Evolutionary conservation across 1,140 invertebrate species (phyloP), one percentile per base, ranked within the genome.

Genomic region (Caenorhabditis latens): DNA sequence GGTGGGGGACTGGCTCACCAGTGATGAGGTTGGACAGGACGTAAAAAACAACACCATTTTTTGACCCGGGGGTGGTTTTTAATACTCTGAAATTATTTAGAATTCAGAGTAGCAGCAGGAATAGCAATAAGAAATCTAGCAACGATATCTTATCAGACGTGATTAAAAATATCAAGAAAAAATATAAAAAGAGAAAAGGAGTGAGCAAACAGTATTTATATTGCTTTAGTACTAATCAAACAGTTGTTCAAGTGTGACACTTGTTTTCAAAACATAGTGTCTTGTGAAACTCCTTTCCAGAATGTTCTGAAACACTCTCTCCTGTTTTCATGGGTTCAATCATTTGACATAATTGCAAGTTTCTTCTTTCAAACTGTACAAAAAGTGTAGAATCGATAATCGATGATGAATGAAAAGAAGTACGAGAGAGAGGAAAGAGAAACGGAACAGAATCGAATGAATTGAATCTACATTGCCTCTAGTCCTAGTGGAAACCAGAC

Each of bases 401-500:
- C 11, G 16, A 14, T 9, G 43, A 50, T 32, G 71, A 46, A 63
- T 14, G 40, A 58, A 5, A 43, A 13, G 16, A 53, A 43, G 50
- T 42, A 58, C 16, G 55, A 48, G 58, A 84, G 55, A 63, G 32
- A 55, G 40, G 40, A 83, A 19, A 63, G 43, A 84, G 58, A 57
- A 48, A 61, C 55, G 58, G 55, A 84, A 84, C 53, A 58, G 83
- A 84, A 84, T 84, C 43, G 55, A 61, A 61, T 84, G 83, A 84
- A 63, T 58, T 32, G 83, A 84, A 48, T 61, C 53, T 84, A 84
- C 53, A 46, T 61, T 61, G 53, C 83, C 43, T 84, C 83, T 61
- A 84, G 83, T 84, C 55, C 71, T 79, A 79, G 71, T 79, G 43
- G 83, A 61, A 61, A 63, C 83, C 83, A 61, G 55, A 84, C 83